Evolutionary conservation across 92 coral and sea anemone species (phyloP), one percentile per base, ranked within the genome.

Genomic region (Porites evermanni): DNA sequence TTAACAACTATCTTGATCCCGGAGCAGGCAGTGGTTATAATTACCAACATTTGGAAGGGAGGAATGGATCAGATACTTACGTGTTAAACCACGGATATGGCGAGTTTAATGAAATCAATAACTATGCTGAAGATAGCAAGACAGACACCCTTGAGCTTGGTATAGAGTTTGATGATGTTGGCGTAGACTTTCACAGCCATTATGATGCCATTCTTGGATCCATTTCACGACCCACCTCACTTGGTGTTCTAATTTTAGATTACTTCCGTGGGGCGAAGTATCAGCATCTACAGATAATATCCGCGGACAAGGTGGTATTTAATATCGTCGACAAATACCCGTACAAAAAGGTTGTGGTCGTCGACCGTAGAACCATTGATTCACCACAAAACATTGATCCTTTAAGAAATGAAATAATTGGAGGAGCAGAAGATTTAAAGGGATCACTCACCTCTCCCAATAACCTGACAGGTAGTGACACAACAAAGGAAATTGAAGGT

Each of bases 1-100:
- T 91, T 2, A 91, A 88, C 74, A 91, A 91, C 56, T 91, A 91
- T 79, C 79, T 91, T 13, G 91, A 91, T 60, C 91, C 94, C 11
- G 94, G 94, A 38, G 47, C 47, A 38, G 47, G 47, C 47, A 38
- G 4, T 38, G 47, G 47, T 0, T 38, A 0, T 38, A n/a, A 71
- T 50, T 80, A 75, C 12, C 94, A 91, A 14, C 38, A 77, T 65
- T 75, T 91, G 76, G 74, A 68, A 9, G 94, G 94, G 4, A 60
- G 78, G 6, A 24, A 71, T 17, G 91, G 94, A 19, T 83, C 91
- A 0, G 47, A 38, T 38, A 38, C 47, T 38, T 38, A 38, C 47
- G 47, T 38, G 47, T 38, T 38, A 38, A 38, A 38, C 47, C 47
- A 38, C 47, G 47, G 47, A 0, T 38, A 38, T 38, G 47, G 47